Base-by-base conservation (phyloP, 2,113 vertebrate species). In the Neogale vison region DNA sequence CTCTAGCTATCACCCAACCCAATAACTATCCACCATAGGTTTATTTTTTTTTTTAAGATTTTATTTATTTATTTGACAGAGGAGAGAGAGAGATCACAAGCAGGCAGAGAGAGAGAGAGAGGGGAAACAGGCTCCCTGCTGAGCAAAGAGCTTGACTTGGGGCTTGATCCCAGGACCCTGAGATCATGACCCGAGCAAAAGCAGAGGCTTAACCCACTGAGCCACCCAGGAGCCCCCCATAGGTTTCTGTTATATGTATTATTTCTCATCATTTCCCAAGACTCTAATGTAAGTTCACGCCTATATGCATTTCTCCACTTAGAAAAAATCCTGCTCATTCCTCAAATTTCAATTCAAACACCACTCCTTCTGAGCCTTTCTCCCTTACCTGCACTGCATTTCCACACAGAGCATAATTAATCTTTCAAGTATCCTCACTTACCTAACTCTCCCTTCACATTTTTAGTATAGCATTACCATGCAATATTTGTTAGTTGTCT, bases 261-360 rank as follows among this genome's bases (percentile, higher is more conserved):
- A 57, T 81, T 47, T 96, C 29, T 65, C 5, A 42, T 26, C 65
- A 88, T 85, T 90, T 91, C 31, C 39, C 36, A 87, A 81, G 93
- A 85, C 15, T 71, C 57, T 23, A 85, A 26, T 20, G 36, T 59
- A 63, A 45, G 6, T 76, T 71, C 6, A 61, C 9, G 82, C 1
- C 29, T 39, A 72, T 42, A 9, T 59, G 69, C 23, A 59, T 17
- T 50, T 67, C 34, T 76, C 17, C 15, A 42, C 39, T 55, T 72
- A 15, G 34, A 10, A 45, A 92, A 92, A 95, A 9, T 45, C 45
- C 59, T 88, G 18, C 5, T 85, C 79, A 86, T 45, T 36, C 71
- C 92, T 95, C 81, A 94, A 79, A 52, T 11, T 95, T 93, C 57
- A 88, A 15, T 81, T 89, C 50, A 93, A 84, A 85, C 52, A n/a